These are phyloP conservation scores for Gasteruption jaculator DNA, from an alignment of 2,888 invertebrate genomes.

Conservation along the genomic window DNA sequence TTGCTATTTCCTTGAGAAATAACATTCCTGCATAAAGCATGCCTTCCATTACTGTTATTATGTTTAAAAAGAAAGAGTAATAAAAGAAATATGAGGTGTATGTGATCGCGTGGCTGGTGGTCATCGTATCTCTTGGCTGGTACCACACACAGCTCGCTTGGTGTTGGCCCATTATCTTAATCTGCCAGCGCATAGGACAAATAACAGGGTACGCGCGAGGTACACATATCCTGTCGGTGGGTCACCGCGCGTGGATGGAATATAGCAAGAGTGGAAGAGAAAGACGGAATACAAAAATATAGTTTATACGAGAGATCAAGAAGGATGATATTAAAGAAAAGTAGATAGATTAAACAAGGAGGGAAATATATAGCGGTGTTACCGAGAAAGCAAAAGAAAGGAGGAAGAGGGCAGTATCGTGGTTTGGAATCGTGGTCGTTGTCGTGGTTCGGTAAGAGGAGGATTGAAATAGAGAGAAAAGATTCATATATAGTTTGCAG, in stretches of 20 bases:
- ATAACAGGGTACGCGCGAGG: conserved; percentile 33
- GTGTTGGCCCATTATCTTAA: conserved; percentile 44
- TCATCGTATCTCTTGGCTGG: conserved; percentile 28
- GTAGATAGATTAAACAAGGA: conserved; percentile 8
- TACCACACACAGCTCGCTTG: conserved; percentile 7
- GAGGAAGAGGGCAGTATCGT: conserved; percentile 2
- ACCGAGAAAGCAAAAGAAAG: conserved; percentile 13
- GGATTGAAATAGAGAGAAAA: too few relatives aligned
- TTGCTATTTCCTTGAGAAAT: too few relatives aligned
- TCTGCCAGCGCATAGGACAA: conserved; percentile 39
- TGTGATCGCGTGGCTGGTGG: conserved; percentile 36
- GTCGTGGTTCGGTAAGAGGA: too few relatives aligned
- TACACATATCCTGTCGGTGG: conserved; percentile 7
- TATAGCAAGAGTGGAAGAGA: conserved; percentile 12
- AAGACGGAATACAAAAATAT: conserved; percentile 4
- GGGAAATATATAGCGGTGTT: conserved; percentile 17
- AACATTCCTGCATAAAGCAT: too few relatives aligned
- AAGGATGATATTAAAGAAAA: too few relatives aligned
- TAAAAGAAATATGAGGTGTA: too few relatives aligned
- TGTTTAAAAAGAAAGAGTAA: too few relatives aligned
- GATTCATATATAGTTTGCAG: too few relatives aligned
- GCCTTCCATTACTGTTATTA: too few relatives aligned
- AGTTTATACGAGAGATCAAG: too few relatives aligned
- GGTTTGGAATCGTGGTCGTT: too few relatives aligned
- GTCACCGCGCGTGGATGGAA: neutral